Conservation (phyloP, 2,113 vertebrate species). For the Patagioenas fasciata region DNA sequence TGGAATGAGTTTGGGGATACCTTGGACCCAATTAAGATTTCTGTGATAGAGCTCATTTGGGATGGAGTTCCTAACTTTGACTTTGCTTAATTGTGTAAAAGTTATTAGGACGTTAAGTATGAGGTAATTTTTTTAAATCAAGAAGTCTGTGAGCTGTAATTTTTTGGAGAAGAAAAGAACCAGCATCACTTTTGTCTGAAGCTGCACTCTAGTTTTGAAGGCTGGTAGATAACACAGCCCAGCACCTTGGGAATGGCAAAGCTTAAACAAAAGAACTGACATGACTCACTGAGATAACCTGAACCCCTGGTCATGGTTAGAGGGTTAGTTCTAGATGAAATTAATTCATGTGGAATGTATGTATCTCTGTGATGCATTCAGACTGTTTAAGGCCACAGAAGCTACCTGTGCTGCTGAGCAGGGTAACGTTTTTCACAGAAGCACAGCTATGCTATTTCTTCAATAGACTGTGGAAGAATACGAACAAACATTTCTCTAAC, state of each 20-base stretch:
- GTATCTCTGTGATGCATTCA: neutral
- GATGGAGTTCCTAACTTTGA: neutral
- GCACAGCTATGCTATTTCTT: neutral
- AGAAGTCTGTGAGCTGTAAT: neutral
- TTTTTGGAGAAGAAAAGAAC: neutral
- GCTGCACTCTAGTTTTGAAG: neutral
- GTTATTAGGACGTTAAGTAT: neutral
- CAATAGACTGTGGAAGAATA: neutral
- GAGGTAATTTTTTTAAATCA: neutral
- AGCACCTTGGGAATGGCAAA: neutral
- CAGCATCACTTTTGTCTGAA: neutral
- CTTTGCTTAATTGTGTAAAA: neutral
- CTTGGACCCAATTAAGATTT: neutral
- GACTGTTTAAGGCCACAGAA: neutral
- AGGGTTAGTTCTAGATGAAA: neutral
- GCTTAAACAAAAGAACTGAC: neutral
- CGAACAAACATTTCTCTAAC: neutral
- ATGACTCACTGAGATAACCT: neutral
- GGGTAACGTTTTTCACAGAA: neutral
- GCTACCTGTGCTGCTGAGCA: neutral
- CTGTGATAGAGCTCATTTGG: neutral
- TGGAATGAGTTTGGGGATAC: neutral
- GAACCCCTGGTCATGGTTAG: neutral
- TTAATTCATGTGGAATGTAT: neutral
- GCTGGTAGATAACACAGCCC: neutral